These are phyloP conservation scores for Zoanthus sansibaricus DNA, from an alignment of 92 coral and sea anemone species.

Conservation along the genomic window DNA sequence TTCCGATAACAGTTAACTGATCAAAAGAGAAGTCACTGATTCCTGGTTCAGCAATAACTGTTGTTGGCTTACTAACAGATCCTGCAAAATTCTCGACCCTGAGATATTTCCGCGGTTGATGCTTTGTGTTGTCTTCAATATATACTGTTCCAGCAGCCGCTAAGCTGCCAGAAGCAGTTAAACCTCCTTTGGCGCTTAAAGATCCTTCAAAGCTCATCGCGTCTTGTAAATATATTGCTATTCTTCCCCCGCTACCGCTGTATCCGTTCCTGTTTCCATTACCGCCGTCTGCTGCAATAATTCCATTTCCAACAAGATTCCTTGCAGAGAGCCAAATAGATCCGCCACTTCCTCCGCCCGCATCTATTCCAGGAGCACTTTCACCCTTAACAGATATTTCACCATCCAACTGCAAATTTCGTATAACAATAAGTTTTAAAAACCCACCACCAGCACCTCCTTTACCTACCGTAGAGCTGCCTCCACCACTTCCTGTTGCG, in stretches of 20 bases:
- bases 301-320: conserved; percentile 59
- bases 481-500: conserved; percentile 74
- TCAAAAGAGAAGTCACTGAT: conserved; percentile 49
- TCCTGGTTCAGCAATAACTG: conserved; percentile 57
- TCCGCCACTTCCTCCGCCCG: conserved; percentile 82
- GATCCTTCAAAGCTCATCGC: conserved; percentile 61
- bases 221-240: conserved; percentile 56
- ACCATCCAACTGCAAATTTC: conserved; percentile 53
- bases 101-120: conserved; percentile 40
- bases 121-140: conserved; percentile 56
- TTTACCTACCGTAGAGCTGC: conserved; percentile 38
- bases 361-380: conserved; percentile 27
- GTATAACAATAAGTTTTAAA: conserved; percentile 55
- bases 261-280: conserved; percentile 61
- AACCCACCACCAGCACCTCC: conserved; percentile 76
- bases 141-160: conserved; percentile 76
- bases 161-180: conserved; percentile 11
- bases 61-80: conserved; percentile 49
- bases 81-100: conserved; percentile 32
- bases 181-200: conserved; percentile 58
- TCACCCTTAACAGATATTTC: conserved; percentile 57
- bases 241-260: conserved; percentile 78
- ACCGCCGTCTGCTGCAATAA: conserved; percentile 63
- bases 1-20: conserved; percentile 62
- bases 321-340: conserved; percentile 55